Percentiles rank a stretch among this genome's conserved stretches.
These are phyloP conservation scores for Psittacula cyanocephala DNA, from an alignment of 2,113 vertebrate species.

Conservation along the genomic window DNA sequence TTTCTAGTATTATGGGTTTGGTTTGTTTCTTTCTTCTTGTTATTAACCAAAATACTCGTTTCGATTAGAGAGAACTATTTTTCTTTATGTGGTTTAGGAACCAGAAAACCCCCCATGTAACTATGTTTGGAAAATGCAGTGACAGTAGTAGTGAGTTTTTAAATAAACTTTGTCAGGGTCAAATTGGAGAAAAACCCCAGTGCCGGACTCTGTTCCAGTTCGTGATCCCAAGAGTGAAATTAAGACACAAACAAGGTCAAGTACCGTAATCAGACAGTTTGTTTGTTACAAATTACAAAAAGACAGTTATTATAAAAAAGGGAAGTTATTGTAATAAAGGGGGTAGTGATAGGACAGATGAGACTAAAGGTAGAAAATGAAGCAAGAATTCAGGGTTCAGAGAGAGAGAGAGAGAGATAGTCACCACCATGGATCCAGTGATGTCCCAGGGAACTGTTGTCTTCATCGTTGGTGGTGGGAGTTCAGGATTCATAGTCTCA, in stretches of 20 bases:
- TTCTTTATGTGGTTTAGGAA: accelerated
- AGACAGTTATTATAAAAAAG: neutral
- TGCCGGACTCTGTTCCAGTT: neutral
- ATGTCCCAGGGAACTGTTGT: neutral
- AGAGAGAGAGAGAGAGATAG: neutral
- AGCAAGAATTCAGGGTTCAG: neutral
- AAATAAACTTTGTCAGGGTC: neutral
- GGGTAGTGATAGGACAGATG: neutral
- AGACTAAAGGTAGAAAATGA: neutral
- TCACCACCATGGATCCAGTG: neutral
- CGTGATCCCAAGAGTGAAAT: neutral
- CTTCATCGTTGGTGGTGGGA: accelerated
- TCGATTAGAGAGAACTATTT: neutral
- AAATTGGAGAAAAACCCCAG: neutral
- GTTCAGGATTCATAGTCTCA: neutral
- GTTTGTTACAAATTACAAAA: neutral
- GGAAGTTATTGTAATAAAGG: neutral
- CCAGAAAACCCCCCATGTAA: neutral
- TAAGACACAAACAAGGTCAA: neutral
- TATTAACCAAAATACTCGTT: neutral
- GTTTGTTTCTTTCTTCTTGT: neutral
- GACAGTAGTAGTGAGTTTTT: neutral
- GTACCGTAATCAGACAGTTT: neutral
- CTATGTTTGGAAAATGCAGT: neutral
- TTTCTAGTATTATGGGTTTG: neutral